phyloP scores from a whole-genome alignment of 2,797 vertebrate species.

The Channallabes apus region DNA sequence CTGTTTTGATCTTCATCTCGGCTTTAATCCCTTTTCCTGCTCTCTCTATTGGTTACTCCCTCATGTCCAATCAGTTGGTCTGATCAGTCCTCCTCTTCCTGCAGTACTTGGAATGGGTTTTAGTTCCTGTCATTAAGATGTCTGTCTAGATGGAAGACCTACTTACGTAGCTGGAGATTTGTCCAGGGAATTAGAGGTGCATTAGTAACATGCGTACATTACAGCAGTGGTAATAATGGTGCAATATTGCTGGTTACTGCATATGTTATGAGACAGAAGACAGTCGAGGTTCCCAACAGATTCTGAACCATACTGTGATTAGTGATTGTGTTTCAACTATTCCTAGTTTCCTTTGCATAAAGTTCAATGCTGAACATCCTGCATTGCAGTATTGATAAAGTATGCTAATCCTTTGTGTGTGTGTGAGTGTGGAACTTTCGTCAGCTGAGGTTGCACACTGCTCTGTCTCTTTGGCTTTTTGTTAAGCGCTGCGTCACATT shows the following conservation, averaged over 20 bases:
- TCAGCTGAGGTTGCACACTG: slow-evolving; percentile 34
- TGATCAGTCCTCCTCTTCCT: background rate
- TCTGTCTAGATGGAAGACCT: slow-evolving; percentile 4
- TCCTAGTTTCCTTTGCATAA: slow-evolving; percentile 61
- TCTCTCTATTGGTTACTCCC: background rate
- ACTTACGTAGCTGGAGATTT: slow-evolving; percentile 10
- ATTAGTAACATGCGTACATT: slow-evolving; percentile 1
- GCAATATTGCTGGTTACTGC: background rate
- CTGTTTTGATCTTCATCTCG: background rate
- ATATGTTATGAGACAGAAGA: background rate
- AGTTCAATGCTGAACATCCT: slow-evolving; percentile 54
- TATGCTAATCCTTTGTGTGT: slow-evolving; percentile 64
- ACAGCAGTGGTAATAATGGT: background rate
- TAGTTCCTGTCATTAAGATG: slow-evolving; percentile 20
- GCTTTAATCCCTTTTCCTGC: background rate
- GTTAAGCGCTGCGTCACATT: slow-evolving; percentile 50
- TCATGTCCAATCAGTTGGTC: no score
- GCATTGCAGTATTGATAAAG: slow-evolving; percentile 64
- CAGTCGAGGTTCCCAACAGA: background rate
- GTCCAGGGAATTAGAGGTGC: background rate
- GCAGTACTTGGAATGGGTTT: background rate
- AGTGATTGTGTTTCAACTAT: slow-evolving; percentile 45
- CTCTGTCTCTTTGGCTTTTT: slow-evolving; percentile 47
- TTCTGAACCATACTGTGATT: slow-evolving; percentile 7
- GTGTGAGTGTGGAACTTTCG: slow-evolving; percentile 24